Evolutionary conservation across 23 tunicate species (phyloP).

Genomic region (Ascidia mentula): DNA sequence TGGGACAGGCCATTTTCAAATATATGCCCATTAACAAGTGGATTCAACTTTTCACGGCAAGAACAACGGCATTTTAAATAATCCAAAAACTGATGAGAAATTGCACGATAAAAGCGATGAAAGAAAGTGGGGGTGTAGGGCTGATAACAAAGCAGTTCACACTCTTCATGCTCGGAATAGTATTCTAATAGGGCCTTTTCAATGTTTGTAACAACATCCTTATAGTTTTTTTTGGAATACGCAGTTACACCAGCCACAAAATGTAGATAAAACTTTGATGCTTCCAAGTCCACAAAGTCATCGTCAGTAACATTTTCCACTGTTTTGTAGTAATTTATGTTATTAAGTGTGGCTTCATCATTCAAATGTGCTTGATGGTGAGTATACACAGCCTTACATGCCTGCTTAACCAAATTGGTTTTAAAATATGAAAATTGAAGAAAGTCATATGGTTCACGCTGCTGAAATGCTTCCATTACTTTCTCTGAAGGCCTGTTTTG

Average conservation of each 20-base stretch:
- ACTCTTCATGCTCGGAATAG: slow-evolving; percentile 34
- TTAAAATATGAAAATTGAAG: slow-evolving; percentile 73
- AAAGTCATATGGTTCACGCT: slow-evolving; percentile 53
- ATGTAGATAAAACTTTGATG: slow-evolving; percentile 11
- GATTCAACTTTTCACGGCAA: slow-evolving; percentile 57
- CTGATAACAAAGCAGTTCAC: slow-evolving; percentile 43
- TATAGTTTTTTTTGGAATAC: slow-evolving; percentile 42
- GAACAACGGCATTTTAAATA: slow-evolving; percentile 20
- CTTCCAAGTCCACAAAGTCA: slow-evolving; percentile 61
- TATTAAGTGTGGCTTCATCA: slow-evolving; percentile 49
- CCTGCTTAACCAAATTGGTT: slow-evolving; percentile 35
- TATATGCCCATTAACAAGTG: slow-evolving; percentile 17
- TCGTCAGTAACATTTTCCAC: slow-evolving; percentile 6
- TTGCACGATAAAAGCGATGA: slow-evolving; percentile 32
- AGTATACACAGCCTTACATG: slow-evolving; percentile 71
- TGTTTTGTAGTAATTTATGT: slow-evolving; percentile 44
- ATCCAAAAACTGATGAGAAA: slow-evolving; percentile 2
- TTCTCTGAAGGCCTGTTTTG: not conserved
- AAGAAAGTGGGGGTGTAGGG: slow-evolving; percentile 23
- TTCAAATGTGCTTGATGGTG: slow-evolving; percentile 45
- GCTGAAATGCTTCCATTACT: slow-evolving; percentile 45
- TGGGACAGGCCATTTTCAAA: slow-evolving; percentile 32
- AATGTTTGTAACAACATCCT: slow-evolving; percentile 34
- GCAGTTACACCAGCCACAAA: slow-evolving; percentile 43
- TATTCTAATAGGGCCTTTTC: slow-evolving; percentile 46